These are phyloP conservation scores for Calosoma granatense DNA, from an alignment of 1,140 invertebrate species.

Conservation along the genomic window DNA sequence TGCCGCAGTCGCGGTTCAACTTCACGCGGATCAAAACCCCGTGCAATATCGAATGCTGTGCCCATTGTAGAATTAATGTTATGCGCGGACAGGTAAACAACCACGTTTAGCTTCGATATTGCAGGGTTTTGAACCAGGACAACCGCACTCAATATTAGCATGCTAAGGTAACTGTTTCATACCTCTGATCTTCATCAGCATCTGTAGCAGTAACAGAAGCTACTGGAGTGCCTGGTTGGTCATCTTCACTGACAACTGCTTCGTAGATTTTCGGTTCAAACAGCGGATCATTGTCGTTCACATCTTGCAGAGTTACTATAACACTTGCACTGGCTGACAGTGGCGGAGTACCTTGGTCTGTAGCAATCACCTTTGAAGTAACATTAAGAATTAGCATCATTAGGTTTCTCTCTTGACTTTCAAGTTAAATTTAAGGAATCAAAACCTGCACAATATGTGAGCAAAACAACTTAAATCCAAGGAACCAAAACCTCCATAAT, in stretches of 20 bases:
- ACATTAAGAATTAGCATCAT: slow-evolving; percentile 15
- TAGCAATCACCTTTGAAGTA: slow-evolving; percentile 64
- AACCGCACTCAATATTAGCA: too few species aligned
- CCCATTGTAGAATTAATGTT: too few species aligned
- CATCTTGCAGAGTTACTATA: slow-evolving; percentile 79
- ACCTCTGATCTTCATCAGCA: slow-evolving; percentile 80
- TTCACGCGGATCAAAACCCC: too few species aligned
- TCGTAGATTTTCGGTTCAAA: slow-evolving; percentile 86
- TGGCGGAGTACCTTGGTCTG: slow-evolving; percentile 73
- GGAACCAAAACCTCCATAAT: too few species aligned
- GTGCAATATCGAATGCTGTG: too few species aligned
- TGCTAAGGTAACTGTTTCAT: too few species aligned
- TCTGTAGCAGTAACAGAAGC: slow-evolving; percentile 84
- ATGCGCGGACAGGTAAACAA: too few species aligned
- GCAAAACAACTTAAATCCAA: too few species aligned
- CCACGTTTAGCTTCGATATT: too few species aligned
- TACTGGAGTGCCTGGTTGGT: slow-evolving; percentile 78
- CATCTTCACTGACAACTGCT: slow-evolving; percentile 78
- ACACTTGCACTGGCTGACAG: slow-evolving; percentile 80
- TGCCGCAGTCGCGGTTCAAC: too few species aligned
- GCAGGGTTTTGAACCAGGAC: too few species aligned
- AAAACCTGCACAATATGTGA: background rate
- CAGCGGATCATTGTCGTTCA: slow-evolving; percentile 90
- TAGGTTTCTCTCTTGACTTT: background rate
- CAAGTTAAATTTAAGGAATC: background rate